Evolutionary conservation across 2,113 vertebrate species (phyloP), one percentile per base, ranked within the genome.

Genomic region (Chamaea fasciata): DNA sequence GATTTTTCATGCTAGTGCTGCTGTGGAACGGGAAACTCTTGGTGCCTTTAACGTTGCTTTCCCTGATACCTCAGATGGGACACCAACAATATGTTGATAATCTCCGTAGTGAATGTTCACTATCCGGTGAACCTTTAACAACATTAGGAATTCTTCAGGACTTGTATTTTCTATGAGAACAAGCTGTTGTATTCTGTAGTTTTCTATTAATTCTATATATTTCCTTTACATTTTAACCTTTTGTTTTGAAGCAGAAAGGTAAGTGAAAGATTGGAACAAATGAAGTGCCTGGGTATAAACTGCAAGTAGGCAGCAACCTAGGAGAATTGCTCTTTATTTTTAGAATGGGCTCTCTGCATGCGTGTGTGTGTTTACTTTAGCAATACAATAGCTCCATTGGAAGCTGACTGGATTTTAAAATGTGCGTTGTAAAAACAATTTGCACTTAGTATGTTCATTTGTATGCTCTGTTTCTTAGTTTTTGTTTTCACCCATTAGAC

Each of bases 161-260:
- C 93, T 83, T 93, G 70, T 97, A 78, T 96, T 93, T 96, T 97
- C 85, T 96, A 93, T 95, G 83, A 96, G 80, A 95, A 85, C 81
- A 83, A 96, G 83, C 92, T 87, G 21, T 97, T 96, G 83, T 84
- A 30, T 95, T 96, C 91, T 97, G 83, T 97, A 94, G 94, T 96
- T 97, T 90, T 95, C 80, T 96, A 91, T 97, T 95, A 79, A 47
- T 96, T 46, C 56, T 83, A 55, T 91, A 73, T 2, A 87, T 97
- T 87, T 96, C 33, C 52, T 96, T 97, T 94, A 57, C 8, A 37
- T 91, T 96, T 94, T 92, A 97, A 94, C 49, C 13, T 91, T 93
- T 97, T 95, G 33, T 90, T 97, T 95, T 96, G 67, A 94, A 97
- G 93, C 92, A 91, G 39, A 83, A 95, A 98, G 98, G 98, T 98